Percentiles rank a stretch among this genome's conserved stretches.
These are phyloP conservation scores for Cyrtonyx montezumae DNA, from an alignment of 2,113 vertebrate species.

Conservation along the genomic window DNA sequence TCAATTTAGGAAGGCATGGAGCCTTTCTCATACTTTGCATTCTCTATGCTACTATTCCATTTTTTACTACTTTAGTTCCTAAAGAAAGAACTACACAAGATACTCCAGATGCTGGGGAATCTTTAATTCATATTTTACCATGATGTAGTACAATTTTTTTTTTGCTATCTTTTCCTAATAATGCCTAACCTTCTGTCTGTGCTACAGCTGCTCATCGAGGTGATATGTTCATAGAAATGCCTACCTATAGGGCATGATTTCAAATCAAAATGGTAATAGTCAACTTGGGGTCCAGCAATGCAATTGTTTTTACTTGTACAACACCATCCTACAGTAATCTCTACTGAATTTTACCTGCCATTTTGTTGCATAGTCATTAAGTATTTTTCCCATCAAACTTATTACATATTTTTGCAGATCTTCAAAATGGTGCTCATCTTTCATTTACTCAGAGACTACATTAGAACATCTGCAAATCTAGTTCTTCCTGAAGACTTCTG, in stretches of 20 bases:
- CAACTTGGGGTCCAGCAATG: not conserved
- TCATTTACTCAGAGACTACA: not conserved
- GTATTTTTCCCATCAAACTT: not conserved
- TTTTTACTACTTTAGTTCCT: not conserved
- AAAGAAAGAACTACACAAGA: not conserved
- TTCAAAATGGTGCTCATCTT: not conserved
- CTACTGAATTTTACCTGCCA: not conserved
- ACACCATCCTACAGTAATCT: not conserved
- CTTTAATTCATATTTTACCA: not conserved
- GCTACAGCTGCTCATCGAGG: not conserved
- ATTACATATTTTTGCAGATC: not conserved
- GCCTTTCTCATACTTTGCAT: not conserved
- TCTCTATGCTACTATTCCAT: not conserved
- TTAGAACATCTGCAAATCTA: not conserved
- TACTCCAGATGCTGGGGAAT: not conserved
- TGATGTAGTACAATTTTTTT: not conserved
- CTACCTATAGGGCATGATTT: not conserved
- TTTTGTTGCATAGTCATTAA: not conserved
- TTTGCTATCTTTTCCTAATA: not conserved
- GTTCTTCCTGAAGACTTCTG: not conserved
- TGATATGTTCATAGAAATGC: not conserved
- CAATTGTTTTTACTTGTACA: not conserved
- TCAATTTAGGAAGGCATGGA: not conserved
- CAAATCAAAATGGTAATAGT: not conserved
- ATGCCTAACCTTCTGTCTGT: not conserved